Evolutionary conservation across 2,797 vertebrate genomes (phyloP), one percentile per base, ranked within the genome.

Genomic region (Acestrorhynchus altus): DNA sequence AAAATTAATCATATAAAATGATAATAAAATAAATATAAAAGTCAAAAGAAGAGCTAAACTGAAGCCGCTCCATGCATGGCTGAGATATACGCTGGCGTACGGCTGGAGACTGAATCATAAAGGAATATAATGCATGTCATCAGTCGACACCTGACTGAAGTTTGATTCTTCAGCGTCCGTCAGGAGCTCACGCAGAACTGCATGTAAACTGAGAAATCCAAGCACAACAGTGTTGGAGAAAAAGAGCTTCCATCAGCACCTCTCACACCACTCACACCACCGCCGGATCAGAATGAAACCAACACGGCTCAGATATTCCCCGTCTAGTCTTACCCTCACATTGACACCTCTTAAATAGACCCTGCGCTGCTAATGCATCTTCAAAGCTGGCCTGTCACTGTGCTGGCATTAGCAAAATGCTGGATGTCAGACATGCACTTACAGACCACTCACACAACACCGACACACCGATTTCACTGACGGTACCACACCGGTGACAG

Each of bases 281-380:
- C 63, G 4, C 52, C 28, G 65, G 42, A 66, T 44, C 12, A 1
- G 18, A 52, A 69, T 24, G 64, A 77, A 73, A 83, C 6, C 61
- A 63, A 28, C 18, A 76, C 47, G 49, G 42, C n/a, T 72, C 24
- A 52, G 24, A 76, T 56, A 74, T 42, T 65, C 31, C 16, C 16
- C 35, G 40, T 75, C 72, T 68, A 64, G 22, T n/a, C 26, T 76
- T 73, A 49, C 47, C 31, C 26, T 59, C 57, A 68, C 47, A 57
- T 61, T 22, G 39, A 49, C 77, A 46, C 64, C 49, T 51, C 24
- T 73, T 77, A 74, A 80, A 74, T 52, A 67, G 52, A 71, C 42
- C 59, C 12, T 42, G 28, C 66, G 51, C 46, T 24, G 54, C 74
- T 44, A 64, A 77, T 44, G 46, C 44, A 54, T 44, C 63, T 26